Conservation (phyloP, 2,888 invertebrate genomes). For the Machimus atricapillus region DNA sequence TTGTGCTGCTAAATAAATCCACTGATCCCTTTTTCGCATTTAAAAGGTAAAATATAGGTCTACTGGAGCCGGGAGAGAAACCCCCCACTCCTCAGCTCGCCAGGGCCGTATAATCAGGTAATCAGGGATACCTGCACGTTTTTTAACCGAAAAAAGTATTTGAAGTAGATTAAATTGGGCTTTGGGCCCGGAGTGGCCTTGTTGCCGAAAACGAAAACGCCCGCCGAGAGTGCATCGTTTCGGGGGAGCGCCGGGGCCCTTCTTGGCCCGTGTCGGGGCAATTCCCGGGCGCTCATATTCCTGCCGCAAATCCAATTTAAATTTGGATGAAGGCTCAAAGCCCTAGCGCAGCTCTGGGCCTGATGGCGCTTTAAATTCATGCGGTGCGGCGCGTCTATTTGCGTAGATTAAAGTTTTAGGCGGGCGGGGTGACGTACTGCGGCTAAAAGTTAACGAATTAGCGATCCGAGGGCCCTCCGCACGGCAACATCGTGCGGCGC, state of each 20-base stretch:
- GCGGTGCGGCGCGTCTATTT: neutral
- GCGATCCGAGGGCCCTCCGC: neutral
- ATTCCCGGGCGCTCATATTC: neutral
- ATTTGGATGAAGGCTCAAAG: constrained; percentile 10
- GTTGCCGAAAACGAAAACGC: neutral
- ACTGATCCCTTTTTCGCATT: neutral
- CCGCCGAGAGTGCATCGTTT: neutral
- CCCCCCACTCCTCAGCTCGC: neutral
- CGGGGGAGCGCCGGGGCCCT: neutral
- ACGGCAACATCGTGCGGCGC: neutral
- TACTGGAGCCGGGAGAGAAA: neutral
- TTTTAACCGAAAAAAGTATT: neutral
- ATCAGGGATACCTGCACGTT: neutral
- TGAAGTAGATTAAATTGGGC: neutral
- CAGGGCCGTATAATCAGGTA: neutral
- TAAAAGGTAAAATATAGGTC: neutral
- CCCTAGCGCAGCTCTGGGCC: neutral
- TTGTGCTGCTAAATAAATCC: neutral
- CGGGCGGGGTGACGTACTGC: constrained; percentile 2
- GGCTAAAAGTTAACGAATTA: constrained; percentile 17
- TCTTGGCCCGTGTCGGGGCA: neutral
- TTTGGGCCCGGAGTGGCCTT: neutral
- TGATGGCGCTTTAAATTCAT: constrained; percentile 1
- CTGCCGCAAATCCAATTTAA: constrained; percentile 17
- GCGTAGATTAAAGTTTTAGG: constrained; percentile 26